A percentile compares a stretch with the other conserved stretches of the same genome.
These are phyloP conservation scores for zebrafish (Danio rerio) DNA, from an alignment of 2,113 vertebrate species.

Conservation along the genomic window DNA sequence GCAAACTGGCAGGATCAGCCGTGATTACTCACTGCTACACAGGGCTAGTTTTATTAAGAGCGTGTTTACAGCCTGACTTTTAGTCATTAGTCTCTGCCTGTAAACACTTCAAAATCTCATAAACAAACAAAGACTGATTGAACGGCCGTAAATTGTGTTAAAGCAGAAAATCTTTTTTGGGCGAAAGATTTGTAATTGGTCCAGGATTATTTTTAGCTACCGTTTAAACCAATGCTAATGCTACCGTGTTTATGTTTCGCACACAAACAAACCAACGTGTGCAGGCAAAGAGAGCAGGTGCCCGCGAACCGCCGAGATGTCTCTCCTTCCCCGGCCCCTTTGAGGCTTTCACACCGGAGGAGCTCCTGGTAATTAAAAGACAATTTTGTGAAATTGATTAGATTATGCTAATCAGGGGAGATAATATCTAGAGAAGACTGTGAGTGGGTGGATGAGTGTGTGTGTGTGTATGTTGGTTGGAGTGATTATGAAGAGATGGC, in stretches of 20 bases:
- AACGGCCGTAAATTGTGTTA: conserved; percentile 24
- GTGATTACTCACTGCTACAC: conserved; percentile 57
- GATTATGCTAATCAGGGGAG: conserved; percentile 77
- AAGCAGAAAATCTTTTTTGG: conserved; percentile 36
- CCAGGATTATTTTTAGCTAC: conserved; percentile 26
- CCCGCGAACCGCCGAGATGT: not conserved
- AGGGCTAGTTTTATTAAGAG: conserved; percentile 69
- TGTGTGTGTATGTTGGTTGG: conserved; percentile 48
- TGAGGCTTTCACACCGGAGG: conserved; percentile 4
- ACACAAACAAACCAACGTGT: not conserved
- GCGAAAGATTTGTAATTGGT: conserved; percentile 21
- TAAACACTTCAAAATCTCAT: conserved; percentile 56
- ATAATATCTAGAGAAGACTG: conserved; percentile 68
- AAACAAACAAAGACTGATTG: conserved; percentile 35
- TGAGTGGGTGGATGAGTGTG: conserved; percentile 60
- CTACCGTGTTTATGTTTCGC: not conserved
- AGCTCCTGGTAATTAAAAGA: conserved; percentile 76
- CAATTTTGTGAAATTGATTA: conserved; percentile 79
- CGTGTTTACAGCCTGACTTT: conserved; percentile 67
- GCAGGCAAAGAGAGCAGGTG: conserved; percentile 13
- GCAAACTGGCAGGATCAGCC: conserved; percentile 53
- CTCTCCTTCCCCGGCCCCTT: conserved; percentile 13
- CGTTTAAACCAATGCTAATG: conserved; percentile 13
- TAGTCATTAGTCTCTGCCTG: conserved; percentile 61
- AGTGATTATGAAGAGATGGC: conserved; percentile 70